Evolutionary conservation across 1,140 invertebrate genomes (phyloP), one percentile per base, ranked within the genome.

Genomic region (honey bee (Apis mellifera)): DNA sequence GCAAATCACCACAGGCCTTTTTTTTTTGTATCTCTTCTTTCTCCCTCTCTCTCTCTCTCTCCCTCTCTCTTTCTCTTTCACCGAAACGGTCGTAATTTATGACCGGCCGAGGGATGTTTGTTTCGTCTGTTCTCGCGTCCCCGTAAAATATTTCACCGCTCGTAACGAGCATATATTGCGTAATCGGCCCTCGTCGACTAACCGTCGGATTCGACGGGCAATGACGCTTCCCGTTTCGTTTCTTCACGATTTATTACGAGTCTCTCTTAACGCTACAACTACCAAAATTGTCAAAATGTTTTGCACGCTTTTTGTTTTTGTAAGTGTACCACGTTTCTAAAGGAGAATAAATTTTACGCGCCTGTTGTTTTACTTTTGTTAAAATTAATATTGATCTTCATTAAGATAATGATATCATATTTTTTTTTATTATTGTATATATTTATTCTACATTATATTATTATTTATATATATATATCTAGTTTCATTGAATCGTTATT

Each of bases 21-120:
- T 80, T 55, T 9, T 11, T 4, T n/a, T 32, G 32, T 32, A 32
- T 32, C 32, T 32, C 21, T n/a, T 21, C 19, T 71, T 9, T 42
- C 21, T 26, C 52, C 19, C 52, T 21, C 8, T 71, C 54, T 5
- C n/a, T 50, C 19, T 64, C 17, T 23, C 9, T 64, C 9, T 21
- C 8, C 57, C 54, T 5, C n/a, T 50, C 19, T 64, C 17, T 23
- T 7, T 64, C 9, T 50, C 12, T 64, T 11, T 23, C 13, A 52
- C 9, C 21, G 48, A 21, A 59, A 9, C 72, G 52, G 11, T 26
- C 17, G 79, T 82, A 82, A 82, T 82, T 82, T 82, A 82, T 82
- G 21, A 64, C 55, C 42, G 4, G 72, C 79, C 79, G 64, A 55
- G 73, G 79, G 73, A 69, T 75, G 79, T 82, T 82, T 82, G 79